Percentiles rank a stretch among this genome's conserved stretches.
Conservation (phyloP, 92 coral and sea anemone genomes). For the Metridium senile region DNA sequence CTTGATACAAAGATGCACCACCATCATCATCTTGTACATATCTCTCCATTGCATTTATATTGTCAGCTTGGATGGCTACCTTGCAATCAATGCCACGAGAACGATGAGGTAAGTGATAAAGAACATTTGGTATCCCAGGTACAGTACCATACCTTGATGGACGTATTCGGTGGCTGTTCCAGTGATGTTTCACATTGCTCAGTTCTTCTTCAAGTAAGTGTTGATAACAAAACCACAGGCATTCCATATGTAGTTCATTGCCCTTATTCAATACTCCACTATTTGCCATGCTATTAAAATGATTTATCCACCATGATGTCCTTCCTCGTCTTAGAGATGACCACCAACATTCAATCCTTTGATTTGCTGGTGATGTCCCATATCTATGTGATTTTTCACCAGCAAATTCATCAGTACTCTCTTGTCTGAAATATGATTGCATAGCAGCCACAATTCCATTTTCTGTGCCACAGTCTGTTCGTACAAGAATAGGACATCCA, state of each 20-base stretch:
- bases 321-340: conserved; percentile 33
- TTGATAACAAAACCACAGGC: conserved; percentile 48
- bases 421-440: conserved; percentile 33
- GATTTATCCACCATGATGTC: conserved; percentile 55
- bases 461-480: conserved; percentile 42
- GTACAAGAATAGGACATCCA: conserved; percentile 36
- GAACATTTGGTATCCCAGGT: conserved; percentile 39
- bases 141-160: conserved; percentile 52
- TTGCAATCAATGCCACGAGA: conserved; percentile 21
- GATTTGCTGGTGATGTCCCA: conserved; percentile 37
- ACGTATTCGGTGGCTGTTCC: conserved; percentile 56
- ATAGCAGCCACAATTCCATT: conserved; percentile 35
- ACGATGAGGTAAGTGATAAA: conserved; percentile 13
- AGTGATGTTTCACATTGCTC: conserved; percentile 37
- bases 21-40: conserved; percentile 30
- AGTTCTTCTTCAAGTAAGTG: conserved; percentile 41
- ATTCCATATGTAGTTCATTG: conserved; percentile 36
- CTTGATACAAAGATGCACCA: conserved; percentile 17
- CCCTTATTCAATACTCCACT: conserved; percentile 37
- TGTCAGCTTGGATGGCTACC: conserved; percentile 19
- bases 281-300: conserved; percentile 31
- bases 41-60: conserved; percentile 24
- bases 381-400: conserved; percentile 42
- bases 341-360: conserved; percentile 45
- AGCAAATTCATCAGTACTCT: conserved; percentile 37